Conservation (phyloP, 2,113 vertebrate genomes). For the Leptocoma aspasia region DNA sequence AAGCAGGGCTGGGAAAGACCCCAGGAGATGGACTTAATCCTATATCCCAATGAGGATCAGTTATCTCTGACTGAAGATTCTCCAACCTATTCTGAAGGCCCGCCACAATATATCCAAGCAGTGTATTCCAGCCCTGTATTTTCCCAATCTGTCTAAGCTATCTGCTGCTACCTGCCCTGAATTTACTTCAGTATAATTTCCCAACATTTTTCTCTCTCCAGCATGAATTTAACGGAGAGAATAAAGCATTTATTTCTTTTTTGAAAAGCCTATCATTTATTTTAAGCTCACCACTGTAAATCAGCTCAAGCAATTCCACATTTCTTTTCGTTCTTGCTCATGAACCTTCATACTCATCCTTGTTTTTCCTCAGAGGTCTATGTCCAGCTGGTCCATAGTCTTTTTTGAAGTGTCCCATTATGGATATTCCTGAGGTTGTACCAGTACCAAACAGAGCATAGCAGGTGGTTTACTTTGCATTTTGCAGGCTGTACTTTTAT, state of each 20-base stretch:
- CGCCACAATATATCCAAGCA: neutral
- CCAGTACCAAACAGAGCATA: neutral
- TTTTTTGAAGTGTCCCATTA: neutral
- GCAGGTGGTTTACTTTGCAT: neutral
- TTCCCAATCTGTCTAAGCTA: neutral
- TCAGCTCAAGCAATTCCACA: neutral
- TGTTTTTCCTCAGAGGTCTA: neutral
- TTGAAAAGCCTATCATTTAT: neutral
- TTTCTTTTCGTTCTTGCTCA: neutral
- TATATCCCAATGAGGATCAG: rapidly evolving
- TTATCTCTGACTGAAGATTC: neutral
- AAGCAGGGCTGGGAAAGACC: neutral
- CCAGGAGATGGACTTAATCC: neutral
- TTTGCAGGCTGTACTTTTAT: neutral
- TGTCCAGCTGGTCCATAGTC: neutral
- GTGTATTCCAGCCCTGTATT: neutral
- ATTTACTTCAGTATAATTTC: neutral
- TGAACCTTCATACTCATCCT: neutral
- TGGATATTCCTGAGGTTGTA: neutral
- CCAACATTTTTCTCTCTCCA: neutral
- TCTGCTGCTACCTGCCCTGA: neutral
- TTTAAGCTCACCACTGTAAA: neutral
- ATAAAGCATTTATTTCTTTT: neutral
- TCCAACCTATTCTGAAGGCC: neutral
- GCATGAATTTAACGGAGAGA: neutral